A percentile compares a stretch with the other conserved stretches of the same genome.
These are phyloP conservation scores for Mus spicilegus DNA, from an alignment of 2,113 vertebrate genomes.

Conservation along the genomic window DNA sequence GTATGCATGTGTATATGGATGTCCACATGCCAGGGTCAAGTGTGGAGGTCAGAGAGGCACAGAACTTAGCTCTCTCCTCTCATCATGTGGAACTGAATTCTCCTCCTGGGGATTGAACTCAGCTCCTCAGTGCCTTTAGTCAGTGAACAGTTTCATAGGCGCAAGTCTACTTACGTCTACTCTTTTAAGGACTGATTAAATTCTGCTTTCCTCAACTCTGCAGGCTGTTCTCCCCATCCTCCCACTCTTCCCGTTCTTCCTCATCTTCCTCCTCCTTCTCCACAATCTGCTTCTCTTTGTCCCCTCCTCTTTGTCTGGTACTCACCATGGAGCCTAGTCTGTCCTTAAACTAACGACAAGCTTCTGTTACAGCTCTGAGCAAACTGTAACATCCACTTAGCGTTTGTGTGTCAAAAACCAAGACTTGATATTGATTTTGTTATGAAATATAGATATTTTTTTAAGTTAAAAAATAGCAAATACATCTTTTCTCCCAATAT, in stretches of 20 bases:
- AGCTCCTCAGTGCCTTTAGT: neutral
- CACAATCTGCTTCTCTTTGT: neutral
- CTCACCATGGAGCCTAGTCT: neutral
- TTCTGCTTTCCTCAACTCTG: neutral
- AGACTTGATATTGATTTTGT: constrained; percentile 8
- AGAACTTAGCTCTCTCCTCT: neutral
- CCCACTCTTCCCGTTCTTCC: neutral
- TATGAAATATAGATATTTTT: neutral
- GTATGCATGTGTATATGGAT: accelerated
- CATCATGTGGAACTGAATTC: no score
- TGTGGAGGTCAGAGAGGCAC: neutral
- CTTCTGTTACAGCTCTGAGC: neutral
- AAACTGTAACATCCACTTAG: neutral
- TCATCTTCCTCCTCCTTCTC: neutral
- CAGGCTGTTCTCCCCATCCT: neutral
- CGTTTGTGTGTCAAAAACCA: neutral
- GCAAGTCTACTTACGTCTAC: neutral
- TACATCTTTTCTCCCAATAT: neutral
- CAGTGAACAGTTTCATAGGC: neutral
- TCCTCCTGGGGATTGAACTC: neutral
- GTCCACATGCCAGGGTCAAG: neutral
- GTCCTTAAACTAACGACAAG: neutral
- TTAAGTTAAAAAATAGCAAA: neutral
- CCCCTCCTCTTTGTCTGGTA: neutral
- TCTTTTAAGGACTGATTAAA: neutral